Evolutionary conservation across 2,797 vertebrate genomes (phyloP).

Genomic region (Helarctos malayanus): DNA sequence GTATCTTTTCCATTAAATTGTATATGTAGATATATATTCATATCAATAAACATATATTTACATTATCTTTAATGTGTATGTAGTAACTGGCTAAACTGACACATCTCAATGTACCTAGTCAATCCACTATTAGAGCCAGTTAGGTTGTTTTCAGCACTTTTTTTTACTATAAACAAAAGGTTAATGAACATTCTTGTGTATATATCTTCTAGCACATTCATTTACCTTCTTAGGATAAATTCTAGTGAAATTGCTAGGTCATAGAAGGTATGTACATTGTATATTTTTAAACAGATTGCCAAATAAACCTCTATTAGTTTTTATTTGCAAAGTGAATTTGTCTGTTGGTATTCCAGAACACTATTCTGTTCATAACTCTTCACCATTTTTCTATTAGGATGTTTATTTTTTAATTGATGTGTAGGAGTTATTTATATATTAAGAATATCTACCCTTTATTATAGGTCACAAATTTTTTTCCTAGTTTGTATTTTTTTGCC

Average conservation of each 20-base stretch:
- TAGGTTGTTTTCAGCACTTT: neutral
- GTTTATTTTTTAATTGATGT: constrained; percentile 11
- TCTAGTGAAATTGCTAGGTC: neutral
- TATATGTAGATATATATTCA: neutral
- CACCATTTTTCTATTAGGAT: constrained; percentile 19
- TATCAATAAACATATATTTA: neutral
- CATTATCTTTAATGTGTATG: constrained; percentile 29
- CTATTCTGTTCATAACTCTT: constrained; percentile 22
- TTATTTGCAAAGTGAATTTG: constrained; percentile 55
- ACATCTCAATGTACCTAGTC: neutral
- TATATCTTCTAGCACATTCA: constrained; percentile 44
- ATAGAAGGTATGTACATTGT: neutral
- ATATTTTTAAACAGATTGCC: constrained; percentile 24
- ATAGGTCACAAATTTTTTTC: constrained; percentile 17
- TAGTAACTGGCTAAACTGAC: constrained; percentile 33
- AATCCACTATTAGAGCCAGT: neutral
- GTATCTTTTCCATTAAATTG: neutral
- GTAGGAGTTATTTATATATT: neutral
- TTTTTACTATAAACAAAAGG: neutral
- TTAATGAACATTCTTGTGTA: constrained; percentile 26
- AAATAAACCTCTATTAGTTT: constrained; percentile 39
- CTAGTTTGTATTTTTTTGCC: neutral
- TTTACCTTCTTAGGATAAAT: constrained; percentile 60
- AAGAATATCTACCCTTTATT: neutral
- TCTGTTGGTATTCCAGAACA: neutral